A percentile compares a stretch with the other conserved stretches of the same genome.
These are phyloP conservation scores for Mastomys coucha DNA, from an alignment of 2,113 vertebrate genomes.

Conservation along the genomic window DNA sequence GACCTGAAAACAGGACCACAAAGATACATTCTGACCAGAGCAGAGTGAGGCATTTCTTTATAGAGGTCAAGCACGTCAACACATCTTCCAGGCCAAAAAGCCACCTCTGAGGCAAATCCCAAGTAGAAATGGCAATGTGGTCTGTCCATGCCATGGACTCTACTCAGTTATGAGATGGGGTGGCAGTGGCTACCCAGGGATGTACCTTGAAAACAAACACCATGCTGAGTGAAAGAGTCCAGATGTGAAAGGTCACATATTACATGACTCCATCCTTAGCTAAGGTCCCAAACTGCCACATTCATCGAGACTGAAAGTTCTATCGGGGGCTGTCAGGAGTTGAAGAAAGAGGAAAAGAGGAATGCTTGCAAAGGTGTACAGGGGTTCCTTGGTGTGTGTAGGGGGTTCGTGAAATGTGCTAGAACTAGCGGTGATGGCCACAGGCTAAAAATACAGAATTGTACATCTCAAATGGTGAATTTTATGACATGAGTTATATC, in stretches of 20 bases:
- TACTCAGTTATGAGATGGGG: neutral
- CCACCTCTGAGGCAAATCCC: neutral
- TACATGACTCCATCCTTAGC: neutral
- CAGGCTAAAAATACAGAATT: neutral
- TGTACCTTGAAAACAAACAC: too few species aligned
- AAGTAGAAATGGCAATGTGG: neutral
- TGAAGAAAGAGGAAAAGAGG: rapidly evolving
- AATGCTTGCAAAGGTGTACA: neutral
- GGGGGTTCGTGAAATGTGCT: neutral
- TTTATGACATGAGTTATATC: neutral
- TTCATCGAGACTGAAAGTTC: neutral
- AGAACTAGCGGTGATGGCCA: neutral
- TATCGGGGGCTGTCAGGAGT: neutral
- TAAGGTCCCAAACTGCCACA: neutral
- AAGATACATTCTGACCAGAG: neutral
- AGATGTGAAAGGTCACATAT: neutral
- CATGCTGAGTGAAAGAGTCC: neutral
- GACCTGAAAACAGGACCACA: neutral
- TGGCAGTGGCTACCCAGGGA: neutral
- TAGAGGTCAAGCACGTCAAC: neutral
- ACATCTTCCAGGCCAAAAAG: neutral
- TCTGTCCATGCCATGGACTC: neutral
- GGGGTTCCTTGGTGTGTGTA: neutral
- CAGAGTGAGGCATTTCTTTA: neutral
- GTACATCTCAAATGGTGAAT: neutral